These are phyloP conservation scores for Drosophila pseudoobscura DNA, from an alignment of 1,140 invertebrate genomes.

Conservation along the genomic window DNA sequence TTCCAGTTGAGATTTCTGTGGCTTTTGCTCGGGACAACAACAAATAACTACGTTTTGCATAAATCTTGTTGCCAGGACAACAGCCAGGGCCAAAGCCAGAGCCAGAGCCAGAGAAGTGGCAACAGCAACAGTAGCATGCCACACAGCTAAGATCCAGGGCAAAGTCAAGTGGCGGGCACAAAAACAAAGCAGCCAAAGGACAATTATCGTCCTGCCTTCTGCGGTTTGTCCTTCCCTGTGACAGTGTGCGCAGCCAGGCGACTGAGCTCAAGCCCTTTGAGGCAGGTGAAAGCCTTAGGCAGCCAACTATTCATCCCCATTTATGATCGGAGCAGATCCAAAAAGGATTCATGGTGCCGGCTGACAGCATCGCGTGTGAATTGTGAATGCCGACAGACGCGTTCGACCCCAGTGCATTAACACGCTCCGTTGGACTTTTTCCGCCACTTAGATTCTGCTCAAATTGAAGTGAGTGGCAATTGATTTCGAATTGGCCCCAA, in stretches of 20 bases:
- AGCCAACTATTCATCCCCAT: slow-evolving; percentile 1
- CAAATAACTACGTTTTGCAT: slow-evolving; percentile 68
- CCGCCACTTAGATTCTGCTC: slow-evolving; percentile 54
- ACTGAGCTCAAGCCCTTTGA: slow-evolving; percentile 34
- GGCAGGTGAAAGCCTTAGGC: slow-evolving; percentile 3
- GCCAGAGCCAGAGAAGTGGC: too few relatives aligned
- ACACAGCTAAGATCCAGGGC: neutral
- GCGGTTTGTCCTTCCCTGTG: slow-evolving; percentile 11
- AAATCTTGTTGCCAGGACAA: slow-evolving; percentile 53
- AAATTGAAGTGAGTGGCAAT: slow-evolving; percentile 68
- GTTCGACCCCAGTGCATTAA: slow-evolving; percentile 55
- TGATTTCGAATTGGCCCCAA: neutral
- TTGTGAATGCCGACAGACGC: slow-evolving; percentile 14
- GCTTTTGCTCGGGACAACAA: slow-evolving; percentile 38
- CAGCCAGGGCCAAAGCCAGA: neutral
- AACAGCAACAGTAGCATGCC: slow-evolving; percentile 11
- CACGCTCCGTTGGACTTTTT: slow-evolving; percentile 56
- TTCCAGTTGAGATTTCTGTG: slow-evolving; percentile 15
- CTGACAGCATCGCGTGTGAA: slow-evolving; percentile 23
- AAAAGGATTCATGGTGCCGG: slow-evolving; percentile 14
- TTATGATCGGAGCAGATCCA: slow-evolving; percentile 5
- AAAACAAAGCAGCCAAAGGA: slow-evolving; percentile 43
- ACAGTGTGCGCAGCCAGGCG: slow-evolving; percentile 48
- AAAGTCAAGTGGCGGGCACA: slow-evolving; percentile 45
- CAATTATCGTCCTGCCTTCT: slow-evolving; percentile 22